Evolutionary conservation across 2,113 vertebrate genomes (phyloP), one percentile per base, ranked within the genome.

Genomic region (Prochilodus magdalenae): DNA sequence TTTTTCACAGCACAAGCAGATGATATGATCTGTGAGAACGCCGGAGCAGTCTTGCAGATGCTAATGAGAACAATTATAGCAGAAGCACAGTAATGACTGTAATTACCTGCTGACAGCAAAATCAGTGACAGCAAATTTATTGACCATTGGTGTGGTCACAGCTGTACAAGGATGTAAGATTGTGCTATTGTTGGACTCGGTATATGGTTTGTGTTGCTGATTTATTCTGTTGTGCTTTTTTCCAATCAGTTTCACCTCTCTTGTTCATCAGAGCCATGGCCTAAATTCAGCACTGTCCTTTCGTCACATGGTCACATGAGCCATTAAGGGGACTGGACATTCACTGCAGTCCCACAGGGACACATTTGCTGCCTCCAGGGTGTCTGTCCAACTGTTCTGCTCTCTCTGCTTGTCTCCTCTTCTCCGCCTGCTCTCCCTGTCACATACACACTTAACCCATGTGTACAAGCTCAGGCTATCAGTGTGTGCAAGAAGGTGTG

Each of bases 401-500:
- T 60, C 20, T 66, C 5, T 33, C 16, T 40, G 20, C n/a, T 40
- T 47, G 36, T 51, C 70, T 27, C 70, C 24, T 27, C 70, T 69
- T 14, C 55, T 27, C 55, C 29, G 94, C 95, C 22, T 33, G 26
- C 30, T 36, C 60, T 26, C 16, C 22, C n/a, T 66, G 1, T 18
- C 7, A 22, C 47, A 47, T 44, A 47, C 69, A 47, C 67, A 44
- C 67, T 73, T 33, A n/a, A 13, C 8, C 1, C 53, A 59, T 14
- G 94, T 95, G 79, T 40, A 67, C 57, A n/a, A 51, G n/a, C 22
- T 14, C 7, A 16, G 20, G n/a, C 6, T 63, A 55, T 24, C 30
- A 20, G 12, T 24, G 51, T 36, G 65, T 33, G 1, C 65, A 67
- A 67, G 65, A 67, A 67, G 65, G 65, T 67, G 29, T 66, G 70